Evolutionary conservation across 2,113 vertebrate species (phyloP), one percentile per base, ranked within the genome.

Genomic region (Peromyscus californicus): DNA sequence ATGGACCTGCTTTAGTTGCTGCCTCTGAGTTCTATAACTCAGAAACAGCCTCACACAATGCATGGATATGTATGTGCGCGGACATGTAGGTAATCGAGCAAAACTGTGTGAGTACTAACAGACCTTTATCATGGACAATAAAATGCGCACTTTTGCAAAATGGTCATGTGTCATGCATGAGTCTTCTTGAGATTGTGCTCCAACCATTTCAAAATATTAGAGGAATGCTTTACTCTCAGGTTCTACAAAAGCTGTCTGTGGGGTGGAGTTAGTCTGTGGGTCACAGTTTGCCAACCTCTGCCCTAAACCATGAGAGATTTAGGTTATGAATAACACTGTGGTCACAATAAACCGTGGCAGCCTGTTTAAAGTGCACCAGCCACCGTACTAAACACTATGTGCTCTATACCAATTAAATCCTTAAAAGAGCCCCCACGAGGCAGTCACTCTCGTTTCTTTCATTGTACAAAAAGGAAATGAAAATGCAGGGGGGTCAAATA

Each of bases 351-450:
- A 65, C 59, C 59, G 65, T 67, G 63, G 51, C 80, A 90, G 70
- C 70, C 74, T 89, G 57, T 93, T 94, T 94, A 61, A 93, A 85
- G 80, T 57, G 29, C 84, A 83, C 65, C 78, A 85, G 85, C 29
- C 17, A 6, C 54, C 36, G 13, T 59, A 51, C 69, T 65, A 87
- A 96, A 89, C 51, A 76, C 15, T 59, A 51, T 2, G 7, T 72
- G 16, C 79, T 92, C 95, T 90, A 36, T 54, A 39, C 90, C 61
- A 92, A 90, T 84, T 79, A 84, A 72, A 88, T 72, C 29, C 90
- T 94, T 80, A 45, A 21, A 91, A 90, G 57, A 95, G 69, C 42
- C 39, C n/a, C 90, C 63, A 17, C 16, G 51, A 85, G 87, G 59
- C 86, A 70, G 57, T 33, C 82, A 21, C 63, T 54, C 36, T 83